Conservation (phyloP, 2,113 vertebrate genomes). For the Sprattus sprattus region DNA sequence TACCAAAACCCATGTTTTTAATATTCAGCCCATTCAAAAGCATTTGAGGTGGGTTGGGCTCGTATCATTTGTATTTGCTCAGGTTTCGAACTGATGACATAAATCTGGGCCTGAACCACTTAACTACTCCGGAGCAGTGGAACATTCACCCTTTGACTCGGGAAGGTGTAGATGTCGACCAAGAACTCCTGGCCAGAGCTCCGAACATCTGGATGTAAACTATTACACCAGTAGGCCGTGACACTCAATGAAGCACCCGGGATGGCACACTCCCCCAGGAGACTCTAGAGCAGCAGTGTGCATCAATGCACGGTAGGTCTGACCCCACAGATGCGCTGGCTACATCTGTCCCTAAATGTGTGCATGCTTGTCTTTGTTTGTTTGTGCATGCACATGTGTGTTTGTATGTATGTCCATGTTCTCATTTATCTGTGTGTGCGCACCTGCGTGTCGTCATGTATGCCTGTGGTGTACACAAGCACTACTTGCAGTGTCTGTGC, state of each 20-base stretch:
- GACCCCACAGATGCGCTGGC: constrained; percentile 10
- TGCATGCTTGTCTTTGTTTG: background rate
- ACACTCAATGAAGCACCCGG: background rate
- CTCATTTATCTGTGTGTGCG: constrained; percentile 17
- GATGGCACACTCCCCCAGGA: background rate
- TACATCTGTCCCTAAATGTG: constrained; percentile 5
- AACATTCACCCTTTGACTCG: background rate
- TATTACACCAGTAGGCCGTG: background rate
- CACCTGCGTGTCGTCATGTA: background rate
- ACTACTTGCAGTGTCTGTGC: background rate
- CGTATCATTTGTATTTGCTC: background rate
- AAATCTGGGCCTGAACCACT: background rate
- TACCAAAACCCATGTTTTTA: background rate
- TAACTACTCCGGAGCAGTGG: background rate
- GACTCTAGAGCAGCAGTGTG: background rate
- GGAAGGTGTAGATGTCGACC: background rate
- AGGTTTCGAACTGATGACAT: background rate
- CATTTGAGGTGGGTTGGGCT: background rate
- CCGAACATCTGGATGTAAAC: background rate
- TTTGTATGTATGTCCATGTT: constrained; percentile 15
- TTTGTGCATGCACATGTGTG: background rate
- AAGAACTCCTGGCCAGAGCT: background rate
- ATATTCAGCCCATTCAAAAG: background rate
- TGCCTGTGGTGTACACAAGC: background rate
- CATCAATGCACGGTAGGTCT: background rate